phyloP scores from a whole-genome alignment of 2,797 vertebrate genomes.

The Carcharodon carcharias region DNA sequence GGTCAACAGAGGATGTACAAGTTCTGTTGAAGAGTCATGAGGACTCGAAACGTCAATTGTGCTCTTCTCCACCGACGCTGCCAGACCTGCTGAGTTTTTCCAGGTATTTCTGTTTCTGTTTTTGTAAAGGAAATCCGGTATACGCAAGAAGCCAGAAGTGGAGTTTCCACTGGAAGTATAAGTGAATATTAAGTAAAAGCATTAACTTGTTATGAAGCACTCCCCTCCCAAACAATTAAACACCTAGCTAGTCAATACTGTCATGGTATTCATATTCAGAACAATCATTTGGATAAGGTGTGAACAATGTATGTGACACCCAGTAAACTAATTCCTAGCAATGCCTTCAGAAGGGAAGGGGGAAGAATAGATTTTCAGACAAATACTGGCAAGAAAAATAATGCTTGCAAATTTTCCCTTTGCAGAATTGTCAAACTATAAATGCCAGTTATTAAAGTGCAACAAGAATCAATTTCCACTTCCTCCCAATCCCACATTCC shows the following conservation, averaged over 20 bases:
- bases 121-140: no score
- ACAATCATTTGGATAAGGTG: neutral
- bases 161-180: neutral
- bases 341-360: neutral
- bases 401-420: neutral
- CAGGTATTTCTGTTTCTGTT: no score
- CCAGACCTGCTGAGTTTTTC: no score
- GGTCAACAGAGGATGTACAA: no score
- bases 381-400: no score
- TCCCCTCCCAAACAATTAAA: neutral
- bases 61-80: no score
- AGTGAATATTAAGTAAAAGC: neutral
- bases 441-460: neutral
- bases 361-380: neutral
- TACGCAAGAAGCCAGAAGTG: no score
- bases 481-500: neutral
- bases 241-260: neutral
- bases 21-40: no score
- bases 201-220: neutral
- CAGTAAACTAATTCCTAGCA: neutral
- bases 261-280: neutral
- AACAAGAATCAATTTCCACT: neutral
- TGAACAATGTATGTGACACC: neutral
- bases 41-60: no score
- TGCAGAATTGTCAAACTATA: neutral